Evolutionary conservation across 2,888 invertebrate species (phyloP), one percentile per base, ranked within the genome.

Genomic region (Pyrgus malvae): DNA sequence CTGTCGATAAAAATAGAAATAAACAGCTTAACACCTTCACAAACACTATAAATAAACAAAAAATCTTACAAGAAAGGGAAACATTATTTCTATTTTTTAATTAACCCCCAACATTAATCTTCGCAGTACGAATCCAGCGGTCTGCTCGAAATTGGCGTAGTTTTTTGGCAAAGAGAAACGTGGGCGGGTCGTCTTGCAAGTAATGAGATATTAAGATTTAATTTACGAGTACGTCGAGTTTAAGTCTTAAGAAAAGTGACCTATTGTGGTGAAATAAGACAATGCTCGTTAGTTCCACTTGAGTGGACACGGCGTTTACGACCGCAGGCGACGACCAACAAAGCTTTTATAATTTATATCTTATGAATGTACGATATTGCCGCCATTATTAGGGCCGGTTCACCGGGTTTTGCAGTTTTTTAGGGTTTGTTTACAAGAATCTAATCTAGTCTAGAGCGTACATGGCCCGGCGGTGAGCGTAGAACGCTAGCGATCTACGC

Each of bases 131-230:
- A 54, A 54, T 56, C 48, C 51, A 48, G 48, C 56, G 55, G 57
- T 57, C 60, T 61, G 59, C 56, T 60, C 29, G 49, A 60, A 64
- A 64, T 63, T 65, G 57, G 53, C 62, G 37, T 62, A 62, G 69
- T 72, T 78, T 82, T 80, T 82, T 82, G 79, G 80, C 80, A 78
- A 69, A 66, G 66, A 60, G 68, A 70, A 62, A 64, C 66, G 58
- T 72, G 69, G 81, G 82, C 78, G 82, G 74, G 63, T 71, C 70
- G 65, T 68, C 74, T 86, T 85, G 89, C 83, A 83, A 87, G 83
- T 87, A 88, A 90, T 83, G 88, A 83, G 84, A 83, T 80, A 87
- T 88, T 83, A 83, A 84, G 75, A 80, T 83, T 80, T 75, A 88
- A 88, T 87, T 87, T 85, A 89, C 81, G 87, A 80, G 76, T 80